These are phyloP conservation scores for Agapornis roseicollis DNA, from an alignment of 2,113 vertebrate species.

Conservation along the genomic window DNA sequence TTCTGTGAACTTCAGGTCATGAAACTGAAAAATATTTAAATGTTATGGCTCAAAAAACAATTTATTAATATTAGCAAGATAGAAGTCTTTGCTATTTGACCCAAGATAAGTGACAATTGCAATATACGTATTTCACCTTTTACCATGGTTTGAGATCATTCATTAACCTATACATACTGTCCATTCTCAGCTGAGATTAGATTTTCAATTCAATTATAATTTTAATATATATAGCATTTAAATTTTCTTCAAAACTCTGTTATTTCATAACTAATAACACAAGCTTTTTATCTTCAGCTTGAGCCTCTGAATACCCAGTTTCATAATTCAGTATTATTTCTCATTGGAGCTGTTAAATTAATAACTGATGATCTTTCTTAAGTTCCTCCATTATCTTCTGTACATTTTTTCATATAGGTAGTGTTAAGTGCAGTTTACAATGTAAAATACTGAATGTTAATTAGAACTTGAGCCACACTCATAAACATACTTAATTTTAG, in stretches of 20 bases:
- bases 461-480: neutral
- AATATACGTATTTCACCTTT: neutral
- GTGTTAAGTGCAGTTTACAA: fast-evolving
- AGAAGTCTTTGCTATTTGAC: neutral
- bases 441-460: neutral
- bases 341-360: neutral
- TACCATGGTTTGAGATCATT: neutral
- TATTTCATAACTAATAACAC: neutral
- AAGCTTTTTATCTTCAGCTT: neutral
- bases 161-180: neutral
- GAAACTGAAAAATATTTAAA: neutral
- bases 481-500: neutral
- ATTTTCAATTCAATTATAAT: neutral
- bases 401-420: neutral
- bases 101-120: neutral
- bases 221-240: neutral
- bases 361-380: neutral
- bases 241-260: neutral
- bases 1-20: neutral
- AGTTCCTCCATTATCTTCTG: neutral
- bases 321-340: neutral
- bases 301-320: neutral
- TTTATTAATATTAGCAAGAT: neutral
- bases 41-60: neutral
- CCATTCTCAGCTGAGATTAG: neutral